These are phyloP conservation scores for Phortica magna DNA, from an alignment of 2,888 invertebrate genomes.

Conservation along the genomic window DNA sequence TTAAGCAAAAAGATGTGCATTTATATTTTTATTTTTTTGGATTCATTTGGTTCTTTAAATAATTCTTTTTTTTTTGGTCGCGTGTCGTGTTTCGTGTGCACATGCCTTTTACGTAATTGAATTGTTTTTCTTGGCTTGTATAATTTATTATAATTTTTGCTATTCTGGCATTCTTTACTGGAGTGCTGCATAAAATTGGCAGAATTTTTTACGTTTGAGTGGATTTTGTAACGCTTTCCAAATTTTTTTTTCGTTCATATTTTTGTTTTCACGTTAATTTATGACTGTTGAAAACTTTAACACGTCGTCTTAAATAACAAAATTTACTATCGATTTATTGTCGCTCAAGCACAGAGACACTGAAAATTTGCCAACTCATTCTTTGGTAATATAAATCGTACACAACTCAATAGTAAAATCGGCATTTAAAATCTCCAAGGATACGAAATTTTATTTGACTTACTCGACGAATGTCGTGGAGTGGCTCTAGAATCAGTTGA, in stretches of 20 bases:
- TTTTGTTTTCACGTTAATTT: conserved; percentile 37
- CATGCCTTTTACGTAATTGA: conserved; percentile 52
- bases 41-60: conserved; percentile 23
- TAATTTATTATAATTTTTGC: conserved; percentile 21
- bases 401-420: conserved; percentile 48
- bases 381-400: background rate
- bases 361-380: background rate
- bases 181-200: conserved; percentile 48
- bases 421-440: conserved; percentile 65
- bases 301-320: background rate
- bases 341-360: background rate
- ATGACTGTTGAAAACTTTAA: background rate
- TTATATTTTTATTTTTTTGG: conserved; percentile 39
- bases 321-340: conserved; percentile 22
- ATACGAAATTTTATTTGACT: conserved; percentile 64
- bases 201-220: conserved; percentile 36
- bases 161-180: conserved; percentile 35
- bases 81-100: conserved; percentile 50
- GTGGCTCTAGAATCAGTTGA: conserved; percentile 11
- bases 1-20: conserved; percentile 32
- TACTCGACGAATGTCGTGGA: conserved; percentile 29
- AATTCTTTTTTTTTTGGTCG: conserved; percentile 47
- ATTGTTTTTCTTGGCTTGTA: conserved; percentile 47
- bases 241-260: conserved; percentile 32
- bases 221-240: background rate